Evolutionary conservation across 2,113 vertebrate genomes (phyloP), one percentile per base, ranked within the genome.

Genomic region (Cricetomys ansorgei): DNA sequence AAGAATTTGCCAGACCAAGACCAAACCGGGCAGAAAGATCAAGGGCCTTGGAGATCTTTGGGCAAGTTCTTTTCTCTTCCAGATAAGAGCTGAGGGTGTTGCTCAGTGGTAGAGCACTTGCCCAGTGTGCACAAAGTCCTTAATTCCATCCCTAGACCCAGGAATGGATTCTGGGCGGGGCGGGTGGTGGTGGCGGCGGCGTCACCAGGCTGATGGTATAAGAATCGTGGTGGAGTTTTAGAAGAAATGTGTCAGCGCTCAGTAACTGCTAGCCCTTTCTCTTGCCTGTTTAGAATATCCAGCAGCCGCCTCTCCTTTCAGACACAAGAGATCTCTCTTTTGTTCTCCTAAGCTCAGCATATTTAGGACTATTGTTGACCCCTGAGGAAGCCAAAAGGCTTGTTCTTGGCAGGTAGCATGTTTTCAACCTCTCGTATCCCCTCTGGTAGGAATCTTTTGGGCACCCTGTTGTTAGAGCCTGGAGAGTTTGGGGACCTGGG

Each of bases 391-490:
- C 88, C 91, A 76, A 73, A 88, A 93, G 75, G 37, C 83, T 91
- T 95, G 48, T 89, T 88, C 75, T 88, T 86, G 92, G 89, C 72
- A 55, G 2, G n/a, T 70, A 70, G 80, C n/a, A 0, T 84, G 1
- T 75, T 94, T 92, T 84, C 72, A 76, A n/a, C 65, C 83, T 98
- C 97, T 98, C 98, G 98, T 98, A 98, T 98, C 98, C 96, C n/a
- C 76, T 97, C 80, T 25, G 55, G 95, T 92, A 98, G 96, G 98
- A 91, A 96, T 97, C 96, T 96, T 97, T 72, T 88, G 95, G 98
- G 97, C 98, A 98, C 97, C 97, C 96, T 98, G 98, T 99, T 98
- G 98, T 98, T 98, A 98, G 98, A 99, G 98, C 98, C 98, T 98
- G 98, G 98, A 99, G 99, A 98, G 98, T 98, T 98, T 94, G 96